Conservation (phyloP, 2,888 invertebrate genomes). For the Toxonevra muliebris region DNA sequence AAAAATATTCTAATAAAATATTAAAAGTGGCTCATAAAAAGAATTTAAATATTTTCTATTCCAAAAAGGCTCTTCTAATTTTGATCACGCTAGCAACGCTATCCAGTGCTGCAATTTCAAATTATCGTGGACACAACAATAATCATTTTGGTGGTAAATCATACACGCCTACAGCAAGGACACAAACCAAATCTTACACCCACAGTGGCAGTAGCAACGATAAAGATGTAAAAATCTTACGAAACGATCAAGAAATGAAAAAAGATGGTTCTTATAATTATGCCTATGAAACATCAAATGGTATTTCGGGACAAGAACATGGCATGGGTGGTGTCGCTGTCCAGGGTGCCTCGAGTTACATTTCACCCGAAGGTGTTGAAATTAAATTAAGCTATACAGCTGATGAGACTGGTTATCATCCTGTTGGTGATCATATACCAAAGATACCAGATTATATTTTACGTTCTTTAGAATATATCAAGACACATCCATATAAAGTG, state of each 20-base stretch:
- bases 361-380: slow-evolving; percentile 53
- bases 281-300: slow-evolving; percentile 55
- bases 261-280: slow-evolving; percentile 53
- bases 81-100: slow-evolving; percentile 10
- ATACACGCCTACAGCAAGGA: slow-evolving; percentile 7
- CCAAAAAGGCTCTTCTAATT: slow-evolving; percentile 18
- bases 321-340: slow-evolving; percentile 50
- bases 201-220: slow-evolving; percentile 22
- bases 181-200: slow-evolving; percentile 36
- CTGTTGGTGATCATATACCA: slow-evolving; percentile 56
- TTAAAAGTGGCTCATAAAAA: slow-evolving; percentile 6
- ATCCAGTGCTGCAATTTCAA: slow-evolving; percentile 8
- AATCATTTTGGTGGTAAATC: slow-evolving; percentile 17
- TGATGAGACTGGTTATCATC: slow-evolving; percentile 56
- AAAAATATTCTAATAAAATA: slow-evolving; percentile 8
- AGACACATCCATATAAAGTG: slow-evolving; percentile 54
- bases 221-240: slow-evolving; percentile 39
- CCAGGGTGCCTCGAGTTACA: slow-evolving; percentile 53
- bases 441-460: slow-evolving; percentile 55
- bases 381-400: slow-evolving; percentile 53
- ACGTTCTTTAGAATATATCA: slow-evolving; percentile 53
- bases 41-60: slow-evolving; percentile 12
- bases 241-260: slow-evolving; percentile 46
- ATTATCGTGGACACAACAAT: not conserved
- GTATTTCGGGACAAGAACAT: slow-evolving; percentile 48